These are phyloP conservation scores for Gadopsis marmoratus DNA, from an alignment of 2,797 vertebrate species.

Conservation along the genomic window DNA sequence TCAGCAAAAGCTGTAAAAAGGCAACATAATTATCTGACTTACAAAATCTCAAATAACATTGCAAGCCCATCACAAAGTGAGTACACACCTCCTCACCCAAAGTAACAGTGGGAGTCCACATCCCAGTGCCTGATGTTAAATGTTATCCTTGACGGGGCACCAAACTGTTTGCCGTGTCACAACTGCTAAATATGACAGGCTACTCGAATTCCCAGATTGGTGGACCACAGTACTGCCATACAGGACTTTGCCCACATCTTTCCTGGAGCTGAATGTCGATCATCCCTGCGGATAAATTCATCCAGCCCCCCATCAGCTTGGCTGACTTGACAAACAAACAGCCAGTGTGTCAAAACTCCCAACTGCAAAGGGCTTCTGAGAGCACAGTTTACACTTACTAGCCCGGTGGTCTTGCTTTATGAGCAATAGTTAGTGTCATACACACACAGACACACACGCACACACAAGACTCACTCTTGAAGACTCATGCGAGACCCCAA, in stretches of 20 bases:
- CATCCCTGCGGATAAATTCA: constrained; percentile 63
- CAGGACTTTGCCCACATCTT: constrained; percentile 49
- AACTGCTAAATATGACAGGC: constrained; percentile 50
- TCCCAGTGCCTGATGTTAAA: constrained; percentile 30
- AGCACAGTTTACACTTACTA: constrained; percentile 86
- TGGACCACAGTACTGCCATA: constrained; percentile 28
- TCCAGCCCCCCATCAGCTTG: constrained; percentile 71
- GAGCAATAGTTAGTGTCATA: constrained; percentile 82
- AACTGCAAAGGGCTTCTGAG: constrained; percentile 83
- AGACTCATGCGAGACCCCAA: constrained; percentile 69
- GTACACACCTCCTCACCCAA: constrained; percentile 12
- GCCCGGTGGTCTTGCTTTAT: constrained; percentile 87
- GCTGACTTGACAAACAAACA: constrained; percentile 88
- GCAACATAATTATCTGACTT: constrained; percentile 50
- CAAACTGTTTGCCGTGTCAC: constrained; percentile 45
- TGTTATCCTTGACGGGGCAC: constrained; percentile 46
- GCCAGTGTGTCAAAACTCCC: constrained; percentile 82
- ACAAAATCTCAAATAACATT: constrained; percentile 25
- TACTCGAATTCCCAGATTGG: constrained; percentile 38
- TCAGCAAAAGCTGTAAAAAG: constrained; percentile 49
- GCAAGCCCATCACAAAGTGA: constrained; percentile 30
- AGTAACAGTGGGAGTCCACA: constrained; percentile 33
- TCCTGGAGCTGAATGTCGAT: constrained; percentile 65
- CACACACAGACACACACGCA: constrained; percentile 49
- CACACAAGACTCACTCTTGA: constrained; percentile 55